Evolutionary conservation across 2,888 invertebrate species (phyloP).

Genomic region (Volucella inflata): DNA sequence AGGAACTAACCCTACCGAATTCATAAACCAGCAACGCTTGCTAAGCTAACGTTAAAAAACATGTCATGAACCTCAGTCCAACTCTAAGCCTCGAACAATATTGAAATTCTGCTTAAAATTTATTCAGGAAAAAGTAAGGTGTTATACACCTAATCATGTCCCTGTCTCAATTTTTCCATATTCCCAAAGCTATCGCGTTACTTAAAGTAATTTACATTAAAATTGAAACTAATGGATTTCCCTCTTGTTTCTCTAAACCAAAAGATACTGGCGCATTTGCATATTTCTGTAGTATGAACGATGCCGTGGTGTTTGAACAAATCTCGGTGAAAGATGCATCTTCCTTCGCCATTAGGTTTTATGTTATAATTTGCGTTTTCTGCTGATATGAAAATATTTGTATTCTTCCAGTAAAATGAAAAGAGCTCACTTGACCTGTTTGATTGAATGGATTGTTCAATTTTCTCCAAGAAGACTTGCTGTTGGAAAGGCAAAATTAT

Average conservation of each 20-base stretch:
- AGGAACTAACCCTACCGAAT: too few species aligned
- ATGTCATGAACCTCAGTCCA: too few species aligned
- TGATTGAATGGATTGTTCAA: neutral
- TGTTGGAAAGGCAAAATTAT: too few species aligned
- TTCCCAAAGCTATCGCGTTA: neutral
- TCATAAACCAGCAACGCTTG: too few species aligned
- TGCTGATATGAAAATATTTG: slow-evolving; percentile 19
- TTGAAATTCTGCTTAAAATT: too few species aligned
- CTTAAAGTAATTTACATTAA: slow-evolving; percentile 24
- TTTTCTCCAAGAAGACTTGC: too few species aligned
- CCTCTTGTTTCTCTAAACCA: neutral
- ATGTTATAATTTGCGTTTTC: slow-evolving; percentile 33
- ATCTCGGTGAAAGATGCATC: neutral
- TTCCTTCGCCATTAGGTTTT: slow-evolving; percentile 12
- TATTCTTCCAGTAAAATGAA: slow-evolving; percentile 2
- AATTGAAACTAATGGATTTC: slow-evolving; percentile 1
- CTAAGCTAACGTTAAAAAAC: too few species aligned
- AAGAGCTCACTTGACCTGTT: slow-evolving; percentile 9
- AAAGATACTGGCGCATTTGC: slow-evolving; percentile 21
- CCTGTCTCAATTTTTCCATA: neutral
- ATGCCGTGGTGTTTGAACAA: neutral
- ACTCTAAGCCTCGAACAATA: too few species aligned
- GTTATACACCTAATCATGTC: too few species aligned
- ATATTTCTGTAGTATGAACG: neutral
- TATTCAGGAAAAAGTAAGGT: too few species aligned